Conservation (phyloP, 1,140 invertebrate genomes). For the Trichoplusia ni region DNA sequence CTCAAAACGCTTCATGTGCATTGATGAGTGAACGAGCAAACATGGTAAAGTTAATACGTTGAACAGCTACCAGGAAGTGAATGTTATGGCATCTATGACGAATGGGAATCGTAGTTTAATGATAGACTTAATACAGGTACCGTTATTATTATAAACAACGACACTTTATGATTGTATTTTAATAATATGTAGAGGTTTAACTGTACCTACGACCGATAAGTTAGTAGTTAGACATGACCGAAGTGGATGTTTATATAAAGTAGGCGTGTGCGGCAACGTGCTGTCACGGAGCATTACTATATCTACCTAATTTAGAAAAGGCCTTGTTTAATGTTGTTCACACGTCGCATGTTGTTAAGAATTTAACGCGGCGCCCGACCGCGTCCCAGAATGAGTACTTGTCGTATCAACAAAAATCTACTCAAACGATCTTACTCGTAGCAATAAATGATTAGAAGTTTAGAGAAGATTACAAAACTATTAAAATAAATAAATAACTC, state of each 20-base stretch:
- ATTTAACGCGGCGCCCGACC: not conserved
- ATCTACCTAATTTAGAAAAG: not conserved
- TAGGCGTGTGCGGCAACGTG: too few species aligned
- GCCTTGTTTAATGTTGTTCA: not conserved
- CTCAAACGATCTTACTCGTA: too few species aligned
- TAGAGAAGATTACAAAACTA: too few species aligned
- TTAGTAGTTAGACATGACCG: too few species aligned
- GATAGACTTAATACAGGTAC: constrained; percentile 4
- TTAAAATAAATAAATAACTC: too few species aligned
- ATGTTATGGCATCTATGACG: not conserved
- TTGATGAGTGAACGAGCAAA: constrained; percentile 7
- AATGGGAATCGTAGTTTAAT: constrained; percentile 11
- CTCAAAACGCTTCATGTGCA: not conserved
- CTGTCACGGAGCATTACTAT: not conserved
- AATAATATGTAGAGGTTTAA: too few species aligned
- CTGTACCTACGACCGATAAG: too few species aligned
- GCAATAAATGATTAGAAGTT: too few species aligned
- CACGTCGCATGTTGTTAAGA: not conserved
- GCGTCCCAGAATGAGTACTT: too few species aligned
- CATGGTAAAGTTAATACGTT: not conserved
- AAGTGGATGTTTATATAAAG: too few species aligned
- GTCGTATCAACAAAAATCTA: too few species aligned
- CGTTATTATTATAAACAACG: constrained; percentile 3
- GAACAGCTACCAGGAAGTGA: constrained; percentile 2
- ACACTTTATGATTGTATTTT: not conserved